Evolutionary conservation across 2,888 invertebrate species (phyloP), one percentile per base, ranked within the genome.

Genomic region (Mimachlamys varia): DNA sequence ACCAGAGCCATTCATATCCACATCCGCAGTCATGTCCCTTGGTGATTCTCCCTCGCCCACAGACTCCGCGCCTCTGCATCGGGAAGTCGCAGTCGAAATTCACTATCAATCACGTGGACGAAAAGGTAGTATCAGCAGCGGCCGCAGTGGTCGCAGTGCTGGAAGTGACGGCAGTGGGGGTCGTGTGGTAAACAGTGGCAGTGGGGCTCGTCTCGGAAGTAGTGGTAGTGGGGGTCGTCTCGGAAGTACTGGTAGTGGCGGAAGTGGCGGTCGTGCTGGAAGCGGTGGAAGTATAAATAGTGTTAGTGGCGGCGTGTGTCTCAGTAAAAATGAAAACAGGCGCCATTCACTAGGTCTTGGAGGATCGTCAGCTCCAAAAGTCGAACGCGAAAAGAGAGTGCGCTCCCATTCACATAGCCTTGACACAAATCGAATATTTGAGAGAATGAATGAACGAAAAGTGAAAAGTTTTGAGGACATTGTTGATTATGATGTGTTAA

Each of bases 401-500:
- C 87, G 89, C 37, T 89, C 88, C 58, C 87, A 90, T 90, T 95
- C 94, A 0, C 93, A 94, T 55, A 95, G 95, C 90, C 88, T 95
- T 89, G 95, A 95, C 89, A 88, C 88, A 3, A 38, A 27, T 49
- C 19, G 49, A 37, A 76, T 58, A 17, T 87, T 49, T 90, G 89
- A 88, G 12, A 27, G 62, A 27, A 88, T 88, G 55, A 55, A 88
- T 38, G 89, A 91, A 88, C 88, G 96, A 50, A 92, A 94, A 89
- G 95, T 95, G 7, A 95, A 94, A 89, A 96, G 96, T 91, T 95
- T 95, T 90, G 96, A 96, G 50, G 95, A 95, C 90, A 94, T 94
- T 17, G 53, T 94, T 88, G 93, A 93, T 88, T 93, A 94, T 88
- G 96, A 96, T 90, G 93, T 95, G 22, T 92, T 95, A 17, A 95